A percentile compares a stretch with the other conserved stretches of the same genome.
Conservation (phyloP, 2,888 invertebrate genomes). For the Rhorus exstirpatorius region DNA sequence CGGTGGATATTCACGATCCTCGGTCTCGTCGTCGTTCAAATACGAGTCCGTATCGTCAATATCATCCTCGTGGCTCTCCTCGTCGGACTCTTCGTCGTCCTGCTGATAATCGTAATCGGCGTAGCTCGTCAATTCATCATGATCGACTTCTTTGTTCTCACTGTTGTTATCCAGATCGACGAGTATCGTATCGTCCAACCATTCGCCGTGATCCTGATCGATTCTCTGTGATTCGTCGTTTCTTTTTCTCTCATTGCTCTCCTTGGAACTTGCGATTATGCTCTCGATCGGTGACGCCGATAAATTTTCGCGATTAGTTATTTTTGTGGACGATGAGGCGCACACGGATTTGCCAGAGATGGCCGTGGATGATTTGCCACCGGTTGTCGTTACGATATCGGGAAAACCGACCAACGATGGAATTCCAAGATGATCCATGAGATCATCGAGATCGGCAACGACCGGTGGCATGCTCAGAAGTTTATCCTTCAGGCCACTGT, state of each 20-base stretch:
- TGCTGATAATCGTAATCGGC: slow-evolving; percentile 80
- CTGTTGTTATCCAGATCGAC: slow-evolving; percentile 77
- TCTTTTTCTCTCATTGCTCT: slow-evolving; percentile 73
- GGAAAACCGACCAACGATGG: slow-evolving; percentile 84
- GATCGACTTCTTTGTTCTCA: slow-evolving; percentile 74
- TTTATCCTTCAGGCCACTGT: slow-evolving; percentile 75
- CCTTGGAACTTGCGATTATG: slow-evolving; percentile 67
- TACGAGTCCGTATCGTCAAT: slow-evolving; percentile 88
- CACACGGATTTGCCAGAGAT: slow-evolving; percentile 69
- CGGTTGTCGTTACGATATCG: slow-evolving; percentile 81
- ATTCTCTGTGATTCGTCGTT: slow-evolving; percentile 77
- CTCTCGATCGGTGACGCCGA: slow-evolving; percentile 57
- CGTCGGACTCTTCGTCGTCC: slow-evolving; percentile 82
- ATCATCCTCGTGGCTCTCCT: slow-evolving; percentile 83
- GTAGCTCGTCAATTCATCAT: slow-evolving; percentile 73
- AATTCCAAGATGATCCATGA: slow-evolving; percentile 83
- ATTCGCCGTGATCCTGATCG: slow-evolving; percentile 77
- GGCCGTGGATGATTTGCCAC: slow-evolving; percentile 55
- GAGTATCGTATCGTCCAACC: slow-evolving; percentile 82
- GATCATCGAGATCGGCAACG: slow-evolving; percentile 81
- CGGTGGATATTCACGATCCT: slow-evolving; percentile 87
- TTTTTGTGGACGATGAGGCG: slow-evolving; percentile 60
- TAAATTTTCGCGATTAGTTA: slow-evolving; percentile 64
- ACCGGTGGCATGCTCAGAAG: slow-evolving; percentile 80
- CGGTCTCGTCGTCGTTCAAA: slow-evolving; percentile 85